phyloP scores from a whole-genome alignment of 2,888 invertebrate genomes.

The Drosophila quinaria region DNA sequence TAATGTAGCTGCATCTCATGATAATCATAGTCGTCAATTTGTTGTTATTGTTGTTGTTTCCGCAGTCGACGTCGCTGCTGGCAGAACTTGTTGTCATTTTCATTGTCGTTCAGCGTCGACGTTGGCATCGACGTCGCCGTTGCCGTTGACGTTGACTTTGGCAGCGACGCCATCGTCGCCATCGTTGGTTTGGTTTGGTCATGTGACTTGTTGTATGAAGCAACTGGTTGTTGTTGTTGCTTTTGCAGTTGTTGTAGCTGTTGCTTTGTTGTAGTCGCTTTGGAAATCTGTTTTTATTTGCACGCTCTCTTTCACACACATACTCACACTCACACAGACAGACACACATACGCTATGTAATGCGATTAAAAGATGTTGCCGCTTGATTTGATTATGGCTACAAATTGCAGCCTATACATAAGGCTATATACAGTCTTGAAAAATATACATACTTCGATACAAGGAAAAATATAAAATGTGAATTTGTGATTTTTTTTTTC shows the following conservation, averaged over 20 bases:
- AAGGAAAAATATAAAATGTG: neutral
- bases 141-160: constrained; percentile 28
- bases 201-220: constrained; percentile 80
- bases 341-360: constrained; percentile 49
- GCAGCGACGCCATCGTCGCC: constrained; percentile 64
- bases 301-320: constrained; percentile 71
- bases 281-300: constrained; percentile 80
- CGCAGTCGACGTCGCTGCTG: constrained; percentile 25
- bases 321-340: constrained; percentile 20
- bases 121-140: constrained; percentile 11
- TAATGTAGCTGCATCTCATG: constrained; percentile 49
- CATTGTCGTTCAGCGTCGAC: constrained; percentile 43
- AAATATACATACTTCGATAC: neutral
- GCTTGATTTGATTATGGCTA: constrained; percentile 62
- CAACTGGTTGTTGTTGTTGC: constrained; percentile 75
- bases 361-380: constrained; percentile 70
- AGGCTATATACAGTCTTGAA: constrained; percentile 19
- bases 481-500: too few relatives aligned
- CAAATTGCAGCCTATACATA: constrained; percentile 39
- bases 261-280: constrained; percentile 68
- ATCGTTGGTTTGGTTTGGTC: constrained; percentile 74
- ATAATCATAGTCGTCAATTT: constrained; percentile 56
- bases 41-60: constrained; percentile 37
- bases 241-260: constrained; percentile 26
- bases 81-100: constrained; percentile 54